Evolutionary conservation across 2,888 invertebrate genomes (phyloP).

Genomic region (Cephus pygmeus): DNA sequence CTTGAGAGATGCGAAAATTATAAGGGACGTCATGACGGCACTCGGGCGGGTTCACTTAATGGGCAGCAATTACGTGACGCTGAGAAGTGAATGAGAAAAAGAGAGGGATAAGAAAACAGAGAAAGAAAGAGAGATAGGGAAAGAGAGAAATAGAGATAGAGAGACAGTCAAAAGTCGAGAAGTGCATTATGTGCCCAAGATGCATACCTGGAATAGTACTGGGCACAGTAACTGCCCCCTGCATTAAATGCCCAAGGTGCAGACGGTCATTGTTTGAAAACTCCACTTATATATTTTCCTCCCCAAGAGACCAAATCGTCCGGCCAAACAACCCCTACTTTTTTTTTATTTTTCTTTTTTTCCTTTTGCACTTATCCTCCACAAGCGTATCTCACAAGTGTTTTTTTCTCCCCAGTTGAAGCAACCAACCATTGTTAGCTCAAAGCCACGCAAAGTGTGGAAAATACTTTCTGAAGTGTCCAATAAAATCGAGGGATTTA

Average conservation of each 20-base stretch:
- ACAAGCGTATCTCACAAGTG: background rate
- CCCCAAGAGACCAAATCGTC: slow-evolving; percentile 13
- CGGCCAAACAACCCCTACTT: background rate
- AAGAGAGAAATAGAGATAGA: slow-evolving; percentile 18
- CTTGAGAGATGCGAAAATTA: slow-evolving; percentile 35
- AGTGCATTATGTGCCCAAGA: background rate
- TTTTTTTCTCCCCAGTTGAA: background rate
- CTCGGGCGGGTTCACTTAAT: slow-evolving; percentile 37
- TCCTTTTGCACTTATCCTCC: background rate
- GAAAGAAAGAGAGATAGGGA: slow-evolving; percentile 20
- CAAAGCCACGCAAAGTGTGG: background rate
- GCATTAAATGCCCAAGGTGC: slow-evolving; percentile 9
- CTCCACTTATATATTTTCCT: slow-evolving; percentile 6
- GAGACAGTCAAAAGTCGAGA: slow-evolving; percentile 20
- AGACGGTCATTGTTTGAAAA: slow-evolving; percentile 3
- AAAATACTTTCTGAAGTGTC: background rate
- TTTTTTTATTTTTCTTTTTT: background rate
- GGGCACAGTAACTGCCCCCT: background rate
- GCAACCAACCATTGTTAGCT: background rate
- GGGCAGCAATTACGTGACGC: slow-evolving; percentile 45
- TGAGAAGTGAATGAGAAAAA: slow-evolving; percentile 23
- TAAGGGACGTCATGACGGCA: slow-evolving; percentile 17
- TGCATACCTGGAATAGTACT: background rate
- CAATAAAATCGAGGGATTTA: background rate
- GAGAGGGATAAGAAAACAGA: background rate